phyloP scores from a whole-genome alignment of 2,797 vertebrate species.

The Cottoperca gobio region DNA sequence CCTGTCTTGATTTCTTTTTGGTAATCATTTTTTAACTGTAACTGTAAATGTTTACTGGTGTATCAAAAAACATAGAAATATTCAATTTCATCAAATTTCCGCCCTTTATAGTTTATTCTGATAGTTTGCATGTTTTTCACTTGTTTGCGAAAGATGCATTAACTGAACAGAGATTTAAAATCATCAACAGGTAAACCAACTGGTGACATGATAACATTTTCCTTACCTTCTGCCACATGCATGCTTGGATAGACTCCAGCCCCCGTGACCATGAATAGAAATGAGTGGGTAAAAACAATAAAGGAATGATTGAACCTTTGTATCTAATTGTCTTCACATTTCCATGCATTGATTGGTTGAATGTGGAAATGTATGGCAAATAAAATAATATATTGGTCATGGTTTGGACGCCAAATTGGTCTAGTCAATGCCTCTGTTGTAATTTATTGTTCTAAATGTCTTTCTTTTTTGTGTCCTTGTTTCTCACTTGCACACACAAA shows the following conservation, averaged over 20 bases:
- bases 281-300: conserved; percentile 23
- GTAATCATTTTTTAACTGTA: background rate
- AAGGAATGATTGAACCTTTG: conserved; percentile 16
- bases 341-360: conserved; percentile 35
- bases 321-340: conserved; percentile 28
- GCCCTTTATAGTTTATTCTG: background rate
- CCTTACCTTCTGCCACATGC: background rate
- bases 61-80: background rate
- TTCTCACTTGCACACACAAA: conserved; percentile 17
- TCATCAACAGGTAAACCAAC: background rate
- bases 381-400: conserved; percentile 6
- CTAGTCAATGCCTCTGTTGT: background rate
- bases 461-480: conserved; percentile 13
- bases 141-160: background rate
- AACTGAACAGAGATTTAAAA: background rate
- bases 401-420: background rate
- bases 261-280: conserved; percentile 11
- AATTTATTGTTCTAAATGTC: conserved; percentile 6
- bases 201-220: background rate
- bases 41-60: background rate
- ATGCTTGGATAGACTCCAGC: background rate
- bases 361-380: conserved; percentile 5
- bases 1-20: background rate
- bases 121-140: background rate
- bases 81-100: background rate